Base-by-base conservation (phyloP, 2,797 vertebrate genomes). In the Gobio occitaniae region DNA sequence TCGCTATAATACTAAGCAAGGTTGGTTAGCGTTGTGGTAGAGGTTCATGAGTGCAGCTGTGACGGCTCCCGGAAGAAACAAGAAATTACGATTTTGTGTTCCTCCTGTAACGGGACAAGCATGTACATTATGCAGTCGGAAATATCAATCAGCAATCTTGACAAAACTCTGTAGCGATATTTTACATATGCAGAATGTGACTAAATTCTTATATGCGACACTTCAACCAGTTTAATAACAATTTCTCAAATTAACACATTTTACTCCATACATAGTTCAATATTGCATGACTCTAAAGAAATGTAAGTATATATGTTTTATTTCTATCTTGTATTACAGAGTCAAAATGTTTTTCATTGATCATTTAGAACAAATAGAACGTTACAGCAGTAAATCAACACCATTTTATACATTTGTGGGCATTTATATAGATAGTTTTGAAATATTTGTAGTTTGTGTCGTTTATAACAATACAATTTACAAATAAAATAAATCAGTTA, bases 31-130 rank as follows among this genome's bases (percentile, higher is more conserved):
- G 32, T 32, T 47, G 65, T 52, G n/a, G 19, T 9, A 25, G 25
- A 48, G 15, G 56, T n/a, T n/a, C 38, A 47, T 8, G 66, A 21
- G 84, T 74, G 69, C 78, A 75, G 32, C 84, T 19, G 16, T 54
- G 3, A 66, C 16, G 4, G 47, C 32, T 65, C 47, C 84, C 84
- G 84, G 78, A 54, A 56, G 84, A 66, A 85, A 85, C 69, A 80
- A 48, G 44, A 85, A 38, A 66, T 29, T 2, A 54, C 0, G 21
- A 41, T 74, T 74, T 80, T 65, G 13, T 17, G 77, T 85, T 80
- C 84, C 77, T 54, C 12, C 36, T 63, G 41, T 61, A 10, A 19
- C 3, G 25, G 6, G n/a, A 70, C 5, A 12, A 2, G 32, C 15
- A 2, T 65, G 17, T 44, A 61, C 15, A 78, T 5, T 17, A 75